Conservation (phyloP, 2,113 vertebrate genomes). For the Oryzias curvinotus region DNA sequence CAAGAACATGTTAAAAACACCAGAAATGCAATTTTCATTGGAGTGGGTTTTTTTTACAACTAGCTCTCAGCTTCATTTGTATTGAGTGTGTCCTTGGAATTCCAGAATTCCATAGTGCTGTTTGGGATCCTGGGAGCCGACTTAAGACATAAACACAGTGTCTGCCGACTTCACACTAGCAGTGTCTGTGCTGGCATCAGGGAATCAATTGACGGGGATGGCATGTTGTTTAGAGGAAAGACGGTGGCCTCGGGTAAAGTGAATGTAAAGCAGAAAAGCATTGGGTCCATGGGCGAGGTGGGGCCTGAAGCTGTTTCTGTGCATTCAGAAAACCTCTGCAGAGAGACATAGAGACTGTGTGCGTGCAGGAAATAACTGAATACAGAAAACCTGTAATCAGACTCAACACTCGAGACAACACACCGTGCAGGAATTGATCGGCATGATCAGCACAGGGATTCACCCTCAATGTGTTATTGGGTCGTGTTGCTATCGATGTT, state of each 20-base stretch:
- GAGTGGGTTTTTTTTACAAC: too few species aligned
- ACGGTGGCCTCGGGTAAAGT: slow-evolving; percentile 72
- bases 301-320: slow-evolving; percentile 49
- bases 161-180: slow-evolving; percentile 22
- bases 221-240: slow-evolving; percentile 64
- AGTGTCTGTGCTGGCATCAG: slow-evolving; percentile 40
- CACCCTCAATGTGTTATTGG: too few species aligned
- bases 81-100: too few species aligned
- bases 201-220: slow-evolving; percentile 39
- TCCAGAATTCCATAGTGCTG: too few species aligned
- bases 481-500: too few species aligned
- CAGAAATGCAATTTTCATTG: too few species aligned
- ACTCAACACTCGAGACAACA: slow-evolving; percentile 38
- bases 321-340: slow-evolving; percentile 36
- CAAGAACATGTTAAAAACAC: too few species aligned
- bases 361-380: slow-evolving; percentile 47
- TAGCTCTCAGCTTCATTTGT: too few species aligned
- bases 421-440: slow-evolving; percentile 47
- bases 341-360: slow-evolving; percentile 59
- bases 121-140: too few species aligned
- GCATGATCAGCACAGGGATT: slow-evolving; percentile 33
- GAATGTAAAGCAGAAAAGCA: slow-evolving; percentile 59
- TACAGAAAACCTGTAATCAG: slow-evolving; percentile 56
- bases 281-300: slow-evolving; percentile 53
- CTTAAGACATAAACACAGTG: too few species aligned